phyloP scores from a whole-genome alignment of 2,797 vertebrate species.

The Chelonia mydas region DNA sequence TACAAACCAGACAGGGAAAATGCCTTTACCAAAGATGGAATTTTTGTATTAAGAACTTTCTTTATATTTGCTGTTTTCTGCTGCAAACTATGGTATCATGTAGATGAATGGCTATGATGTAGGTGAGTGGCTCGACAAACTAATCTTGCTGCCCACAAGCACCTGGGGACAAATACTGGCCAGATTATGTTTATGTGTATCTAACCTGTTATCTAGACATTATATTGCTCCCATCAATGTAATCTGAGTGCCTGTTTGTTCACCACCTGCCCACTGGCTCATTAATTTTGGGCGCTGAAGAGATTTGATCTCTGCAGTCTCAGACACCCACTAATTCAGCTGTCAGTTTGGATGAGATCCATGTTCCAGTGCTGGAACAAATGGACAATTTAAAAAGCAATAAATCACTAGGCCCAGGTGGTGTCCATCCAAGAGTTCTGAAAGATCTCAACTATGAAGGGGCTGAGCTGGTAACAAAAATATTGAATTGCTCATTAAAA shows the following conservation, averaged over 20 bases:
- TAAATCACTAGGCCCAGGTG: background rate
- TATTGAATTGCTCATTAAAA: background rate
- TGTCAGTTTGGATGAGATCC: background rate
- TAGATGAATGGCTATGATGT: conserved; percentile 3
- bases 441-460: background rate
- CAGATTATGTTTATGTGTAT: conserved; percentile 17
- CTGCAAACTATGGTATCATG: background rate
- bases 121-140: conserved; percentile 12
- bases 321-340: background rate
- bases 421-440: accelerated
- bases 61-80: background rate
- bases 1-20: background rate
- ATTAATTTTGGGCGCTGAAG: background rate
- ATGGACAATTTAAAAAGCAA: background rate
- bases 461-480: accelerated
- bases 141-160: background rate
- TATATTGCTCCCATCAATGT: background rate
- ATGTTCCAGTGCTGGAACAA: accelerated
- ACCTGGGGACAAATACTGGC: background rate
- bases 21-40: background rate
- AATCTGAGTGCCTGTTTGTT: background rate
- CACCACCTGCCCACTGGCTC: background rate
- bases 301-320: background rate
- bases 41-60: conserved; percentile 9
- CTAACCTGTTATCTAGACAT: background rate